Evolutionary conservation across 2,888 invertebrate species (phyloP).

Genomic region (Sarcophaga caerulescens): DNA sequence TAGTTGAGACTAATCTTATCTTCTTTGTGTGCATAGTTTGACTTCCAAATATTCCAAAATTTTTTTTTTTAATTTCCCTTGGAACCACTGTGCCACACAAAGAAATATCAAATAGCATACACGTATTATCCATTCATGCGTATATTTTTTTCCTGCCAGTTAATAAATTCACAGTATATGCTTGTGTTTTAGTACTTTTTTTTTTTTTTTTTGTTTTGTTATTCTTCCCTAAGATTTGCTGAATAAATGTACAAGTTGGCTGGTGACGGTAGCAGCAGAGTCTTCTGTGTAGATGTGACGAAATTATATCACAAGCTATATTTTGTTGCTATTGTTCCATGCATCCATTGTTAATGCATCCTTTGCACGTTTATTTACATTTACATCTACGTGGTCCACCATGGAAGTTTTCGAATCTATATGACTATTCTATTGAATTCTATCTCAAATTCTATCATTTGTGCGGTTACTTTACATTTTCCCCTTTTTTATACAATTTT

Average conservation of each 20-base stretch:
- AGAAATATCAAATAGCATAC: not conserved
- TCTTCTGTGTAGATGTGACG: not conserved
- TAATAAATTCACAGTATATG: not conserved
- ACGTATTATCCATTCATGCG: not conserved
- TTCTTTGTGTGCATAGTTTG: too few relatives aligned
- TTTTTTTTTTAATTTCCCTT: not conserved
- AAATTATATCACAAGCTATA: not conserved
- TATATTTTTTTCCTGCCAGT: not conserved
- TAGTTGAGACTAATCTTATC: too few relatives aligned
- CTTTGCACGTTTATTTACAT: not conserved
- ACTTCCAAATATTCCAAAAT: too few relatives aligned
- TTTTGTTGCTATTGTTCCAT: not conserved
- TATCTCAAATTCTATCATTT: not conserved
- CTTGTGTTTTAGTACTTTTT: not conserved
- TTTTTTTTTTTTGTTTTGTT: too few relatives aligned
- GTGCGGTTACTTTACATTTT: not conserved
- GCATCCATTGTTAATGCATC: not conserved
- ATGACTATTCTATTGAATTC: too few relatives aligned
- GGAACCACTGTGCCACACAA: not conserved
- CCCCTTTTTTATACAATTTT: not conserved
- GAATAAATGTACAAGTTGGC: too few relatives aligned
- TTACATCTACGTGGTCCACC: too few relatives aligned
- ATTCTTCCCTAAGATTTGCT: too few relatives aligned
- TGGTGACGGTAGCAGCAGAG: not conserved
- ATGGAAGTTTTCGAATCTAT: too few relatives aligned